Percentiles rank a stretch among this genome's conserved stretches.
Conservation (phyloP, 2,888 invertebrate species). For the Disparrhopalites patrizii region DNA sequence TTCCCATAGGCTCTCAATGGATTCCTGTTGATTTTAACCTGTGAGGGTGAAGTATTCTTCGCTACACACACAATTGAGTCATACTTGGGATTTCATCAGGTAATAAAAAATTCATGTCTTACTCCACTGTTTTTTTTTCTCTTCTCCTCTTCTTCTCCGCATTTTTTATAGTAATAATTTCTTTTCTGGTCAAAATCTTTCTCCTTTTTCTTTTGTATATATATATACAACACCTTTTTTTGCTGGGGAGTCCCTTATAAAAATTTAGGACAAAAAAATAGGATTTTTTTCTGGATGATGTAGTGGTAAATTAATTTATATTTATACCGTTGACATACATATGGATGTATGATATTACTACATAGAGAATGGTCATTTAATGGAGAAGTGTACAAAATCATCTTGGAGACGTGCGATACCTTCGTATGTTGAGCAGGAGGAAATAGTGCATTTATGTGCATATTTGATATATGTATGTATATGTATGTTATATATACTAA, state of each 20-base stretch:
- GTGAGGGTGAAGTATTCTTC: constrained; percentile 99
- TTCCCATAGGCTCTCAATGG: constrained; percentile 87
- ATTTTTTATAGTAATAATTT: background rate
- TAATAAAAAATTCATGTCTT: constrained; percentile 54
- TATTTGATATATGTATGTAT: background rate
- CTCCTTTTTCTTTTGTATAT: background rate
- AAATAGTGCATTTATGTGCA: background rate
- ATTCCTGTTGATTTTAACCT: constrained; percentile 96
- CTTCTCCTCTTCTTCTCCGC: background rate
- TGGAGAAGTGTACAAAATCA: no score
- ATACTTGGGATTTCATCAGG: constrained; percentile 99
- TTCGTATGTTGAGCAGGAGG: background rate
- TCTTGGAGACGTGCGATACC: no score
- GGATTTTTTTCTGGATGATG: no score
- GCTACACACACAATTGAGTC: constrained; percentile 99
- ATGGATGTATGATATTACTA: no score
- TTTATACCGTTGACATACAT: no score
- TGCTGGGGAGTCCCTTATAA: no score
- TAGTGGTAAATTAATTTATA: no score
- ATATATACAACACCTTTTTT: background rate
- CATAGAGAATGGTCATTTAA: no score
- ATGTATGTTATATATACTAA: background rate
- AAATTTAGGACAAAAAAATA: no score
- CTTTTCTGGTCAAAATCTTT: no score
- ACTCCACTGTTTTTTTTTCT: background rate